Base-by-base conservation (phyloP, 2,797 vertebrate genomes). In the Vipera latastei region DNA sequence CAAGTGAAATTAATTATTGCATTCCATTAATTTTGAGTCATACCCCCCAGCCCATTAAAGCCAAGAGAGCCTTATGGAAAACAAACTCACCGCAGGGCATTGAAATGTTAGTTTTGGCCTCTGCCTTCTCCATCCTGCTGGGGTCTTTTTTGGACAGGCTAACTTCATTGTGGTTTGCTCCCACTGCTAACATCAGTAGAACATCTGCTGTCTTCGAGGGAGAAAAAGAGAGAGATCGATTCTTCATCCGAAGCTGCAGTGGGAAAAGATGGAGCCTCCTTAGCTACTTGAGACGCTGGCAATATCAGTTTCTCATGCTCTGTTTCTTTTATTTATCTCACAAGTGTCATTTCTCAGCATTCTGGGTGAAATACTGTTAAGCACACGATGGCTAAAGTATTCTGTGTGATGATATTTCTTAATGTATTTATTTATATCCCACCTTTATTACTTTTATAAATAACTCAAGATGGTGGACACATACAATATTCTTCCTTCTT, bases 1-100 rank as follows among this genome's bases (percentile, higher is more conserved):
- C 96, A 97, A 96, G 96, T 63, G 57, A 97, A 97, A 97, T 97
- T 97, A 97, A 96, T 97, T 95, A 96, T 91, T 96, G 96, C 97
- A 97, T 97, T 97, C 97, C 96, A 97, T 97, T 96, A 97, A 97
- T 97, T 97, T 94, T 96, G 95, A 97, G 96, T 97, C 96, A 97
- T 97, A 93, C 56, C 0, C 0, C 96, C 96, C 94, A 95, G 95
- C 96, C 97, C 95, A 95, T 96, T 95, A 95, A 96, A 97, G 96
- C 86, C 91, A 89, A 93, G 96, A 96, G 94, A 96, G 93, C 92
- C 94, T 96, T 95, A 96, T 96, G 96, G 95, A 97, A 97, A 97
- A 97, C 96, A 97, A 96, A 96, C 96, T 97, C 93, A 55, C 95
- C 95, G 6, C 95, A 97, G 93, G 95, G 95, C 96, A 93, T 89